Conservation (phyloP, 1,140 invertebrate genomes). For the Lordiphosa collinella region DNA sequence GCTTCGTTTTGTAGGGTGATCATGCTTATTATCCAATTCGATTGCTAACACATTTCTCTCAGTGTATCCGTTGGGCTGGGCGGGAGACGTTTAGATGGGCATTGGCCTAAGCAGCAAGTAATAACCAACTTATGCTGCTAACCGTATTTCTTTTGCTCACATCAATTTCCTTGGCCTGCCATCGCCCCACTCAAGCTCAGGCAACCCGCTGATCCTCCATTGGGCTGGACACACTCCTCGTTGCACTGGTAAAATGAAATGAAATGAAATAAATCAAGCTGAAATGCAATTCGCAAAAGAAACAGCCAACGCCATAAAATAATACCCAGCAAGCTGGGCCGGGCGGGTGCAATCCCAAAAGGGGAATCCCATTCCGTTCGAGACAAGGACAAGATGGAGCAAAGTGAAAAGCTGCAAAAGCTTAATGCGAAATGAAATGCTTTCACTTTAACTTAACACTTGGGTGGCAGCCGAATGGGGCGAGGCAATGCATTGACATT, state of each 20-base stretch:
- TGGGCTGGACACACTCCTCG: slow-evolving; percentile 29
- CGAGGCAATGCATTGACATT: slow-evolving; percentile 29
- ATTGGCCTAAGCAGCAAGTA: slow-evolving; percentile 71
- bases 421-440: slow-evolving; percentile 67
- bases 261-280: slow-evolving; percentile 77
- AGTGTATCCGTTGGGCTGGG: slow-evolving; percentile 6
- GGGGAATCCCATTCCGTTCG: not conserved
- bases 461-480: slow-evolving; percentile 14
- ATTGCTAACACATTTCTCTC: too few relatives aligned
- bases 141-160: slow-evolving; percentile 65
- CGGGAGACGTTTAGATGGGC: slow-evolving; percentile 11
- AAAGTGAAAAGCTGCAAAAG: slow-evolving; percentile 51
- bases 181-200: not conserved
- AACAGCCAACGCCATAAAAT: slow-evolving; percentile 71
- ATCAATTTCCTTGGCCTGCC: slow-evolving; percentile 46
- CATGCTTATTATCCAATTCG: too few relatives aligned
- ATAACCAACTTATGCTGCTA: slow-evolving; percentile 76
- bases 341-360: not conserved
- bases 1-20: too few relatives aligned
- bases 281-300: slow-evolving; percentile 73
- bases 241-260: slow-evolving; percentile 60
- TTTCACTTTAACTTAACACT: slow-evolving; percentile 46
- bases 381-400: slow-evolving; percentile 18
- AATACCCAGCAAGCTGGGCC: slow-evolving; percentile 28
- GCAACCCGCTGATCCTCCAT: slow-evolving; percentile 19